phyloP scores from a whole-genome alignment of 2,113 vertebrate genomes.

The Corythoichthys haematopterus region DNA sequence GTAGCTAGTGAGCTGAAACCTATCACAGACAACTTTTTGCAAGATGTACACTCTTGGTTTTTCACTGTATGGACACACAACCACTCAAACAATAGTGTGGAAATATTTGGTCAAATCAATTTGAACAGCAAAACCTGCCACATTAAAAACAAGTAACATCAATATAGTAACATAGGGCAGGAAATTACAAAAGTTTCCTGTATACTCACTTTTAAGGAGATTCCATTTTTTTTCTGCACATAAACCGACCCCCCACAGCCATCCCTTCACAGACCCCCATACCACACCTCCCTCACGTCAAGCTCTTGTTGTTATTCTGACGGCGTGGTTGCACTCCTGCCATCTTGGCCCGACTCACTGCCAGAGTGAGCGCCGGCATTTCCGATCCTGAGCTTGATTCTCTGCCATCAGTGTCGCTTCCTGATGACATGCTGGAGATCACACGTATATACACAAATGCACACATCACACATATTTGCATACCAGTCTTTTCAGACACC shows the following conservation, averaged over 20 bases:
- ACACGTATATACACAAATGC: slow-evolving; percentile 3
- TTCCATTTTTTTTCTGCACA: neutral
- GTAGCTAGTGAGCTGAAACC: neutral
- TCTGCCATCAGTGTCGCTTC: slow-evolving; percentile 51
- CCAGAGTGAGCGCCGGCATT: slow-evolving; percentile 32
- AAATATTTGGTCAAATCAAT: too few species aligned
- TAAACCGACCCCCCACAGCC: neutral
- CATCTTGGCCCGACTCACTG: slow-evolving; percentile 31
- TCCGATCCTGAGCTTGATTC: slow-evolving; percentile 50
- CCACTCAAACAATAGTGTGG: too few species aligned
- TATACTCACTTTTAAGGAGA: neutral
- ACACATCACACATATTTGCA: neutral
- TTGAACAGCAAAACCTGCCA: neutral
- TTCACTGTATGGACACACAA: too few species aligned
- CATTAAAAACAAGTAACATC: neutral
- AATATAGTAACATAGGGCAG: neutral
- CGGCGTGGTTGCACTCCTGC: slow-evolving; percentile 27
- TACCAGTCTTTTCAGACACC: too few species aligned
- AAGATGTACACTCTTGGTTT: neutral
- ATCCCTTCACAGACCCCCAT: neutral
- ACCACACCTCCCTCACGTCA: neutral
- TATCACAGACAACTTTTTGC: neutral
- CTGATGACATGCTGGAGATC: slow-evolving; percentile 49
- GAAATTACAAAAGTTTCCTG: neutral
- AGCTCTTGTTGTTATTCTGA: slow-evolving; percentile 48